phyloP scores from a whole-genome alignment of 2,888 invertebrate genomes.

The Drosophila melanosoma region DNA sequence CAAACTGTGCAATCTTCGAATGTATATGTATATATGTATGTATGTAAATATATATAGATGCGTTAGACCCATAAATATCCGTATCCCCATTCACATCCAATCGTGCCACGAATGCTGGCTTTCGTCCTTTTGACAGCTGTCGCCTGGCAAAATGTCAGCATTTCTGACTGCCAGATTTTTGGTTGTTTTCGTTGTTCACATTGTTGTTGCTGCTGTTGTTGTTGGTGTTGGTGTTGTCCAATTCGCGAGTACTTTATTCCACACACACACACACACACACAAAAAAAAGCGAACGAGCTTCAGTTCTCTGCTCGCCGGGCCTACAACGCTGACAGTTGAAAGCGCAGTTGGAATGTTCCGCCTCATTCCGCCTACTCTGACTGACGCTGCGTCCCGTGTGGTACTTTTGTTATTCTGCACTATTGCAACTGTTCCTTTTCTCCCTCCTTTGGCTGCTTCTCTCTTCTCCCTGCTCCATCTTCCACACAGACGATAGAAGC shows the following conservation, averaged over 20 bases:
- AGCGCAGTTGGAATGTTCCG: conserved; percentile 63
- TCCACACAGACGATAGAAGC: conserved; percentile 8
- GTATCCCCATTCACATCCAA: conserved; percentile 51
- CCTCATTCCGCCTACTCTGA: conserved; percentile 17
- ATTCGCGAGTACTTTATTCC: conserved; percentile 47
- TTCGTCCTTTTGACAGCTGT: conserved; percentile 60
- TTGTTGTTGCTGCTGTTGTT: conserved; percentile 9
- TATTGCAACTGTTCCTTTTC: conserved; percentile 29
- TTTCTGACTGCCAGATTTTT: conserved; percentile 63
- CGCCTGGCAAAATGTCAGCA: conserved; percentile 60
- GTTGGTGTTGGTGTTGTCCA: conserved; percentile 19
- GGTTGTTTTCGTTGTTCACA: conserved; percentile 20
- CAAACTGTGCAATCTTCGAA: not conserved
- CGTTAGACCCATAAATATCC: conserved; percentile 20
- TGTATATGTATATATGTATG: not conserved
- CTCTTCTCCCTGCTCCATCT: not conserved
- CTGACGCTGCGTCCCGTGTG: conserved; percentile 28
- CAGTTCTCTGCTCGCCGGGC: conserved; percentile 71
- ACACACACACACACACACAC: not conserved
- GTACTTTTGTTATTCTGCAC: conserved; percentile 24
- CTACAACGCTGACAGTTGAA: conserved; percentile 60
- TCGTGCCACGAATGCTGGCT: conserved; percentile 32
- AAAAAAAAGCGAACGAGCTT: conserved; percentile 20
- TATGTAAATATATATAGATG: not conserved
- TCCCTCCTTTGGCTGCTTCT: not conserved